Evolutionary conservation across 2,113 vertebrate species (phyloP), one percentile per base, ranked within the genome.

Genomic region (Hydrochoerus hydrochaeris): DNA sequence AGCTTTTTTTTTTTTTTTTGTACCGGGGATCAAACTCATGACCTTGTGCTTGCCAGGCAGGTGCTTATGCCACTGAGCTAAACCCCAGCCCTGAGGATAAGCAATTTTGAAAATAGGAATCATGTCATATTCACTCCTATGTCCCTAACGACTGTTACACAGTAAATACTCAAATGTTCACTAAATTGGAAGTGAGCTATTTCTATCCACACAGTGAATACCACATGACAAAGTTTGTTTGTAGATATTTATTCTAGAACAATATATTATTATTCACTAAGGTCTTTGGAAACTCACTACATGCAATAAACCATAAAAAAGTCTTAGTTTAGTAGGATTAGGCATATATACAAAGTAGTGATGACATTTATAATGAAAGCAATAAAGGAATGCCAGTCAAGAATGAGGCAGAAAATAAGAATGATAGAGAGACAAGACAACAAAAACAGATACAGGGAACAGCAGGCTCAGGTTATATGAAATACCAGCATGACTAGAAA

Each of bases 261-360:
- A 95, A 49, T 77, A 96, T 88, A 96, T 94, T 84, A 94, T 87
- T 65, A 93, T 83, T 84, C 26, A 93, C 1, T 87, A 63, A 93
- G 84, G 75, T 94, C 14, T 95, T 96, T 93, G 65, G 60, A 85
- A 94, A 87, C 24, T 82, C 69, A 78, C 35, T 83, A 83, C 5
- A 94, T 35, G 22, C 1, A 93, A 91, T 19, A 60, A 92, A 67
- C 41, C 86, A 1, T 88, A 83, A 94, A 96, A 92, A 96, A 63
- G 54, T 46, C 69, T 46, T 75, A 54, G 46, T 77, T 67, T 65
- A 78, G 41, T 75, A 90, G 90, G 35, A 87, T 83, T 54, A 85
- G 62, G 91, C 26, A 90, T n/a, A n/a, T 90, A 67, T 26, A 78
- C 35, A 52, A 81, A 82, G 82, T 13, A 94, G 63, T 44, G 80